A percentile compares a stretch with the other conserved stretches of the same genome.
phyloP scores from a whole-genome alignment of 1,140 invertebrate genomes.

The Eulimnadia texana region DNA sequence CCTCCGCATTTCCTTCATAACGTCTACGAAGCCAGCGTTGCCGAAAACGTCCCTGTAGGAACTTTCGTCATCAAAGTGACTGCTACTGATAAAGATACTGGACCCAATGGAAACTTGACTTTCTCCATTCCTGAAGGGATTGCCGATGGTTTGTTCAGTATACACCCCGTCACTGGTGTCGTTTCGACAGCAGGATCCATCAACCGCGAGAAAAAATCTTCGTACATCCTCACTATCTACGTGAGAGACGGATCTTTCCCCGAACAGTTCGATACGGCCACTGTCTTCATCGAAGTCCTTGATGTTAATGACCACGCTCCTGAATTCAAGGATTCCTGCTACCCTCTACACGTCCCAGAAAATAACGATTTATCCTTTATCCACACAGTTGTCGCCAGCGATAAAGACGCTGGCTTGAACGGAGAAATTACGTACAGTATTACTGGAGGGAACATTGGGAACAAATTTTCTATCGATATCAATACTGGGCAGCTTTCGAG shows the following conservation, averaged over 20 bases:
- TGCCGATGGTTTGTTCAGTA: slow-evolving; percentile 60
- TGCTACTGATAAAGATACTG: slow-evolving; percentile 51
- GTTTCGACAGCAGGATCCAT: slow-evolving; percentile 56
- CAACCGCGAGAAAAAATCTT: slow-evolving; percentile 57
- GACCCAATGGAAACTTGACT: slow-evolving; percentile 53
- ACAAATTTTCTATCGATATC: slow-evolving; percentile 70
- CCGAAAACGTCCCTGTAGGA: slow-evolving; percentile 60
- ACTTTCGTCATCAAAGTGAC: slow-evolving; percentile 59
- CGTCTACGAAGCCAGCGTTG: slow-evolving; percentile 57
- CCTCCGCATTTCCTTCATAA: slow-evolving; percentile 63
- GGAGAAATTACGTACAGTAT: slow-evolving; percentile 74
- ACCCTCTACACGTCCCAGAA: slow-evolving; percentile 67
- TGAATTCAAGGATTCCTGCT: slow-evolving; percentile 68
- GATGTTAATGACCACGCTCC: slow-evolving; percentile 89
- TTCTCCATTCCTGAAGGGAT: slow-evolving; percentile 69
- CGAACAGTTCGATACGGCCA: slow-evolving; percentile 51
- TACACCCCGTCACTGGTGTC: slow-evolving; percentile 58
- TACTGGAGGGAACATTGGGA: slow-evolving; percentile 64
- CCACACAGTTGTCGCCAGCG: slow-evolving; percentile 73
- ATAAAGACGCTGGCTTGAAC: slow-evolving; percentile 68
- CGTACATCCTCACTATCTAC: slow-evolving; percentile 66
- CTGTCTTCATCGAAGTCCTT: slow-evolving; percentile 50
- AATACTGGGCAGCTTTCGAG: slow-evolving; percentile 63
- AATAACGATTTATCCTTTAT: slow-evolving; percentile 67
- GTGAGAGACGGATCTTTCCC: slow-evolving; percentile 47